Percentiles rank a stretch among this genome's conserved stretches.
phyloP scores from a whole-genome alignment of 2,888 invertebrate species.

The Drosophila prostipennis region DNA sequence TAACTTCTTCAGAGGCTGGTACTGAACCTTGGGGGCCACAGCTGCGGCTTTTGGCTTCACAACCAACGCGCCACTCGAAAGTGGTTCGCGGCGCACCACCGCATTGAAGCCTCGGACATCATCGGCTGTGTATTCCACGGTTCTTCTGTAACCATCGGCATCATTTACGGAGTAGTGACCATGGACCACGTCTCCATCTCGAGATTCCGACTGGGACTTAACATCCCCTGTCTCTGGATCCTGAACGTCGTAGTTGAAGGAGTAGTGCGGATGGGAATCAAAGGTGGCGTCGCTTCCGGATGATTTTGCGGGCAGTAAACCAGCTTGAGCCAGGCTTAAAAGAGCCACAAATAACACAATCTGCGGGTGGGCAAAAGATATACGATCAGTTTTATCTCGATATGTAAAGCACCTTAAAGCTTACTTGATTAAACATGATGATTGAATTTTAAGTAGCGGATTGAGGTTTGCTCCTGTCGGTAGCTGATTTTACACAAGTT shows the following conservation, averaged over 20 bases:
- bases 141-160: conserved; percentile 85
- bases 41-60: conserved; percentile 72
- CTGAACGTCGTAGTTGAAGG: conserved; percentile 85
- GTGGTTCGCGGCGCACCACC: conserved; percentile 85
- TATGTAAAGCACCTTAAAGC: conserved; percentile 1
- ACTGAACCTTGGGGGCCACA: conserved; percentile 35
- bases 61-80: conserved; percentile 55
- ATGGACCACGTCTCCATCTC: conserved; percentile 85
- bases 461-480: conserved; percentile 37
- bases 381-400: not conserved
- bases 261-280: conserved; percentile 84
- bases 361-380: conserved; percentile 18
- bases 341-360: conserved; percentile 54
- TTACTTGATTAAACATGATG: conserved; percentile 76
- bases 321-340: conserved; percentile 71
- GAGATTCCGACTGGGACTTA: conserved; percentile 85
- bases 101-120: conserved; percentile 85
- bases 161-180: conserved; percentile 86
- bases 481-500: conserved; percentile 50
- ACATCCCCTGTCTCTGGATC: conserved; percentile 85
- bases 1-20: conserved; percentile 40
- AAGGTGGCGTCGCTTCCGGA: conserved; percentile 66
- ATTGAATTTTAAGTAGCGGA: conserved; percentile 4
- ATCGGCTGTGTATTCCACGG: conserved; percentile 85
- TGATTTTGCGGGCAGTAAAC: conserved; percentile 56